Conservation (phyloP, 2,888 invertebrate genomes). For the Polylopha cassiicola region DNA sequence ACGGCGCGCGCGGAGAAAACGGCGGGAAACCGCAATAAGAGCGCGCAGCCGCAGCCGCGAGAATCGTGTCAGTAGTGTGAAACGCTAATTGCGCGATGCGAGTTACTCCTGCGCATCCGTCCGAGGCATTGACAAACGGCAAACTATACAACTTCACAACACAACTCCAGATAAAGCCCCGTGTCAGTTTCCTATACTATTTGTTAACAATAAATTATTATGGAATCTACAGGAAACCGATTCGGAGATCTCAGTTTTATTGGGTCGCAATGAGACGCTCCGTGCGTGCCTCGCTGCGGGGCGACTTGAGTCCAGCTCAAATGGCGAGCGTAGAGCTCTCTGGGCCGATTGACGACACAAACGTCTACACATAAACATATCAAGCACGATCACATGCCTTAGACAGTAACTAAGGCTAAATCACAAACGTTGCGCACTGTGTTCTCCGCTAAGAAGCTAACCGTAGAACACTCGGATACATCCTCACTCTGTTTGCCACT, state of each 20-base stretch:
- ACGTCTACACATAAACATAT: slow-evolving; percentile 46
- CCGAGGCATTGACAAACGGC: slow-evolving; percentile 54
- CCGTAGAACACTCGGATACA: slow-evolving; percentile 57
- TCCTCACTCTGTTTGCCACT: slow-evolving; percentile 58
- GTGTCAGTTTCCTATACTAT: slow-evolving; percentile 67
- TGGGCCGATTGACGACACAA: slow-evolving; percentile 52
- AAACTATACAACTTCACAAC: slow-evolving; percentile 41
- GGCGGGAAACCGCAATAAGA: slow-evolving; percentile 74
- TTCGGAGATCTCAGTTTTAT: slow-evolving; percentile 73
- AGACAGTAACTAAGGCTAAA: slow-evolving; percentile 75
- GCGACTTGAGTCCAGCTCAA: slow-evolving; percentile 76
- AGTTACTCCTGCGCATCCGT: slow-evolving; percentile 49
- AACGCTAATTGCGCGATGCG: slow-evolving; percentile 67
- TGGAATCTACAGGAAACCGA: slow-evolving; percentile 76
- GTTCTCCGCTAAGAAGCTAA: slow-evolving; percentile 44
- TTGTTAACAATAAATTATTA: slow-evolving; percentile 76
- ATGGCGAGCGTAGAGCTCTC: slow-evolving; percentile 64
- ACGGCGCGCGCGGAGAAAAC: slow-evolving; percentile 71
- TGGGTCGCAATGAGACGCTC: slow-evolving; percentile 64
- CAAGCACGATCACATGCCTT: slow-evolving; percentile 59
- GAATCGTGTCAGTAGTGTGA: slow-evolving; percentile 77
- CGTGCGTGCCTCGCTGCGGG: slow-evolving; percentile 64
- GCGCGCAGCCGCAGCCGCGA: slow-evolving; percentile 51
- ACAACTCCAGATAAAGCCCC: slow-evolving; percentile 67
- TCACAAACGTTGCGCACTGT: slow-evolving; percentile 69